phyloP scores from a whole-genome alignment of 2,797 vertebrate genomes.

The Fratercula arctica region DNA sequence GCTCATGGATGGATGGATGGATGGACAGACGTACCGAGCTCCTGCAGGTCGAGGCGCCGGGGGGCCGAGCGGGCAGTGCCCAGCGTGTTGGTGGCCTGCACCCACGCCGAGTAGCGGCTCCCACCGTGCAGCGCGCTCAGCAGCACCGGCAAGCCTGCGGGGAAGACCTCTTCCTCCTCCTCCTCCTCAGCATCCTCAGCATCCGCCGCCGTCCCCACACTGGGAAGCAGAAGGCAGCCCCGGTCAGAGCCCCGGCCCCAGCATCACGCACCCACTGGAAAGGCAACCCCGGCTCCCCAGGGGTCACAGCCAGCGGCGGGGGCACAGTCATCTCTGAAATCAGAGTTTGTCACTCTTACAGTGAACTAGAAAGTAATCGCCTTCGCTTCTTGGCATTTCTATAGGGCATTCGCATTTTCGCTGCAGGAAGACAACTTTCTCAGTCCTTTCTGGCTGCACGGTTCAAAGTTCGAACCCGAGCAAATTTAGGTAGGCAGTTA shows the following conservation, averaged over 20 bases:
- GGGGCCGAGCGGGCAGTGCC: slow-evolving; percentile 75
- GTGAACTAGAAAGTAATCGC: fast-evolving
- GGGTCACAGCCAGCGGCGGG: fast-evolving
- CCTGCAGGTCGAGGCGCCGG: slow-evolving; percentile 64
- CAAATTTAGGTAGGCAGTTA: background rate
- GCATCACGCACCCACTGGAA: fast-evolving
- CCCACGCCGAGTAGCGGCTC: slow-evolving; percentile 59
- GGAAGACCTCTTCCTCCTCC: background rate
- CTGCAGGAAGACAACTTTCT: fast-evolving
- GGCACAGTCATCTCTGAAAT: background rate
- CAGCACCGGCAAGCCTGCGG: slow-evolving; percentile 29
- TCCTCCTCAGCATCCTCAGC: background rate
- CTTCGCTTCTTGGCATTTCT: fast-evolving
- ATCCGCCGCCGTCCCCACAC: background rate
- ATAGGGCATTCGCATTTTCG: fast-evolving
- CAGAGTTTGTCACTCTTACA: fast-evolving
- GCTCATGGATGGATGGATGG: fast-evolving
- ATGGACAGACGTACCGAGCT: slow-evolving; percentile 72
- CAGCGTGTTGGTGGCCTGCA: slow-evolving; percentile 80
- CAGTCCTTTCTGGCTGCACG: fast-evolving
- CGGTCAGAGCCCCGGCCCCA: fast-evolving
- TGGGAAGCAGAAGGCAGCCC: slow-evolving; percentile 5
- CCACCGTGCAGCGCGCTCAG: background rate
- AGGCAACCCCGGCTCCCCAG: fast-evolving
- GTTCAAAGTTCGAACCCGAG: background rate